Conservation (phyloP, 30 jellyfish, hydroid and myxozoan genomes). For the Phacellophora camtschatica region DNA sequence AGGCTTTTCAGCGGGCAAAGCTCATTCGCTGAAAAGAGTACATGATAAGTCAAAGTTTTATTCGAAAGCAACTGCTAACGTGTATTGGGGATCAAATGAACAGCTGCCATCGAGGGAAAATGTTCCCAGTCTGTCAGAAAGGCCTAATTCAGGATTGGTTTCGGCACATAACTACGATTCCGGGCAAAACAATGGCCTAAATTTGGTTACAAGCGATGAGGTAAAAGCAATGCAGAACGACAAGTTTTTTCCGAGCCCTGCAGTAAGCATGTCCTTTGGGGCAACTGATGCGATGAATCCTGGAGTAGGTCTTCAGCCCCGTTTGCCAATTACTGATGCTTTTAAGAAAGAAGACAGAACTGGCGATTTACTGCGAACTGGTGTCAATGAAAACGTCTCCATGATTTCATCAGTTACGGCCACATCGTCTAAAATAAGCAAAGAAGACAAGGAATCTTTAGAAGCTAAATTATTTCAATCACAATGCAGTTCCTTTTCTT, state of each 20-base stretch:
- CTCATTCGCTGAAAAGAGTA: not conserved
- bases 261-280: not conserved
- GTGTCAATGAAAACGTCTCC: no score
- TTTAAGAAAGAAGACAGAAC: no score
- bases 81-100: constrained; percentile 59
- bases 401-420: no score
- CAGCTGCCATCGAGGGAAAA: constrained; percentile 1
- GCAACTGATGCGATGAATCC: not conserved
- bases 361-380: no score
- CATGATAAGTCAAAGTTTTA: constrained; percentile 29
- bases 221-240: not conserved
- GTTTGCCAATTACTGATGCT: no score
- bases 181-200: not conserved
- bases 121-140: not conserved
- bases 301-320: no score
- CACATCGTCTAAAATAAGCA: no score
- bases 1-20: not conserved
- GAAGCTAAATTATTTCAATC: no score
- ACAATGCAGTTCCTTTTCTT: no score
- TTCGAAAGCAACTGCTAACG: constrained; percentile 31
- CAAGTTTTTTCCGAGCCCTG: not conserved
- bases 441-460: no score
- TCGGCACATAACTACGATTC: not conserved
- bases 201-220: not conserved
- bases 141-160: not conserved